phyloP scores from a whole-genome alignment of 1,140 invertebrate species.

The Drosophila bocqueti region DNA sequence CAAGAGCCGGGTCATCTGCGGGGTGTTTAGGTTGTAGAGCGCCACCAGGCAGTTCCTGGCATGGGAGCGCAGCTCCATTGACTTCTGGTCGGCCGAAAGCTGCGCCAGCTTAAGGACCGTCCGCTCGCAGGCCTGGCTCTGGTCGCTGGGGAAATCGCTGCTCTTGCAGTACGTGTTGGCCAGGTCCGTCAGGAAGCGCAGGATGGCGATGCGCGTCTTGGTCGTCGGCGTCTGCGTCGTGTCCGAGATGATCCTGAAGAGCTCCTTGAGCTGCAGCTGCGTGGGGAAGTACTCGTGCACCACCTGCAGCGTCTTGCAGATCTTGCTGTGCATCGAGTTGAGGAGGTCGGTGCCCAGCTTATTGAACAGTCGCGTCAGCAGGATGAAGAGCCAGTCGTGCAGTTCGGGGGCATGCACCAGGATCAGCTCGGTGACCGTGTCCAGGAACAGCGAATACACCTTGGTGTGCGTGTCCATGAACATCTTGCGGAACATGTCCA shows the following conservation, averaged over 20 bases:
- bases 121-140: constrained; percentile 86
- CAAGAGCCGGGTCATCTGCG: constrained; percentile 92
- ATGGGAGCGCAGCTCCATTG: constrained; percentile 91
- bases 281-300: constrained; percentile 91
- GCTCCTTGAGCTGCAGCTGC: constrained; percentile 87
- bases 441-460: constrained; percentile 96
- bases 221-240: constrained; percentile 95
- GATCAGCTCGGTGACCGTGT: constrained; percentile 95
- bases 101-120: constrained; percentile 89
- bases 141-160: constrained; percentile 85
- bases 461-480: constrained; percentile 99
- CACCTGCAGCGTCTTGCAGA: constrained; percentile 93
- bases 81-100: constrained; percentile 89
- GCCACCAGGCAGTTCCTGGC: constrained; percentile 93
- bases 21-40: constrained; percentile 95
- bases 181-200: constrained; percentile 91
- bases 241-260: constrained; percentile 93
- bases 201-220: constrained; percentile 92
- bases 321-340: constrained; percentile 95
- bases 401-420: constrained; percentile 94
- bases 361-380: constrained; percentile 91
- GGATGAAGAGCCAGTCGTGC: constrained; percentile 95
- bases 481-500: constrained; percentile 97
- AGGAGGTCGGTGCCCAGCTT: constrained; percentile 96
- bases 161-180: constrained; percentile 87